Evolutionary conservation across 1,140 invertebrate species (phyloP), one percentile per base, ranked within the genome.

Genomic region (Thaumetopoea pityocampa): DNA sequence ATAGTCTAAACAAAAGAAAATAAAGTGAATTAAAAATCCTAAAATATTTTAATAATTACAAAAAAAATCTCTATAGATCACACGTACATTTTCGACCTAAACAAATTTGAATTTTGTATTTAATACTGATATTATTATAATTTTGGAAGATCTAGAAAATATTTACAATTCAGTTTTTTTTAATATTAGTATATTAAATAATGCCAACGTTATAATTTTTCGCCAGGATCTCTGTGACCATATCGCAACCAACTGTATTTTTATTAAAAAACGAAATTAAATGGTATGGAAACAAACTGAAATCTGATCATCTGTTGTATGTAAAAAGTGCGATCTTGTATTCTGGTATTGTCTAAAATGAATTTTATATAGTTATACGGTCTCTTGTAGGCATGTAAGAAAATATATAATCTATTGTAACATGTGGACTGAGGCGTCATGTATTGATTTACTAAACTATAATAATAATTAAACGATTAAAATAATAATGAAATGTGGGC

Each of bases 321-420:
- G 80, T 84, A 84, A 84, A 84, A 84, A 81, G 80, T 81, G 68
- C 50, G 80, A 84, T 84, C 80, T 84, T 84, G 80, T 84, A 84
- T 81, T 84, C 80, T 84, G 80, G 80, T 67, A 77, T 84, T 80
- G 79, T 72, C 59, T 76, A 72, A 83, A 83, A 73, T 79, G 55
- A 81, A 80, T 80, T 71, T 72, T 33, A 70, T 76, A 76, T 83
- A 80, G 53, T 81, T 74, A 80, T 78, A 67, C 72, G 68, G 68
- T 66, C 61, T 68, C 49, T 65, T 73, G 79, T 53, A 53, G 37
- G 43, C 62, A 55, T 69, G 78, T 80, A 83, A 66, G 74, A 79
- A 83, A 79, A 81, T 83, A 83, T 79, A 81, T n/a, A n/a, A 62
- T 78, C 76, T 83, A 76, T 74, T 80, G 70, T 80, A 76, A 78